Evolutionary conservation across 2,113 vertebrate species (phyloP), one percentile per base, ranked within the genome.

Genomic region (Aphyosemion australe): DNA sequence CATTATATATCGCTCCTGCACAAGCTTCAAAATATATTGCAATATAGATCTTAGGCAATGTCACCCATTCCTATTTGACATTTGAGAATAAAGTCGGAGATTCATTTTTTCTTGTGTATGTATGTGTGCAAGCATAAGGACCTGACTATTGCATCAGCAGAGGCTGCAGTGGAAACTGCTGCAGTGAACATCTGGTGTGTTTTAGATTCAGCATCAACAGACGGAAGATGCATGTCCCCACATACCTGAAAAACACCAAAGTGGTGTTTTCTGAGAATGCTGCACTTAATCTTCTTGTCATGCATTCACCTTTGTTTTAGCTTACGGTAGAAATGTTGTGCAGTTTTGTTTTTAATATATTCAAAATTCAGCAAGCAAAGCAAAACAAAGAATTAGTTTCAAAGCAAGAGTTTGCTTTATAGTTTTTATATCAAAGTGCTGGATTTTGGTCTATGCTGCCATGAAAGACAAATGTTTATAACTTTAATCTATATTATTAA

Each of bases 191-290:
- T 60, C 53, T 57, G 46, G 18, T 2, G 1, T 45, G 10, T 39
- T 48, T 69, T 19, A 19, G 37, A 64, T 68, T 59, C 8, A 71
- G 15, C 46, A 49, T 53, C 31, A 66, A 69, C 51, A 69, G 12
- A 13, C 12, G 21, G 21, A 37, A 19, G 15, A 50, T 54, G 31
- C 14, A 26, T 31, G 12, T 55, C 21, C 3, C 11, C 5, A 6
- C 10, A 7, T 53, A 50, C n/a, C 39, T 37, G 15, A 10, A 56
- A n/a, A 15, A 70, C 14, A 31, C 39, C 4, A 8, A 15, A 9
- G 46, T 53, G 10, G 34, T 47, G 8, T n/a, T 51, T 19, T 65
- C 20, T 49, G 39, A 46, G 11, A 9, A 31, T 11, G 41, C 19
- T 57, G 21, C n/a, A 37, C 32, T 21, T 15, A 34, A 15, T 46